Percentiles rank a stretch among this genome's conserved stretches.
Evolutionary conservation across 2,113 vertebrate genomes (phyloP).

Genomic region (Callocephalon fimbriatum): DNA sequence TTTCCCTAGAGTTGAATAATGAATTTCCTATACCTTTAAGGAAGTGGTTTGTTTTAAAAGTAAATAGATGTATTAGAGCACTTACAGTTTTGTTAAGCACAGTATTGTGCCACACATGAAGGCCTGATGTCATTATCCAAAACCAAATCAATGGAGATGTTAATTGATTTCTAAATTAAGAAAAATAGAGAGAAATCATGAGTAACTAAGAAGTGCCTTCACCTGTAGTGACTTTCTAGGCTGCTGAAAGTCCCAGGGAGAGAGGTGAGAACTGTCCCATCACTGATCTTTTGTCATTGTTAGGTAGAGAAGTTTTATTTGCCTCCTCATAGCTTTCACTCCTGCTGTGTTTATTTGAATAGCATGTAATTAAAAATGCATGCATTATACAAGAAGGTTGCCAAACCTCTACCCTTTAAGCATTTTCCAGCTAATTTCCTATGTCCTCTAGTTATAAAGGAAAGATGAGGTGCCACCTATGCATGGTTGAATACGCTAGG

Average conservation of each 20-base stretch:
- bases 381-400: neutral
- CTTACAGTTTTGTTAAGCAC: neutral
- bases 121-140: neutral
- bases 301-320: neutral
- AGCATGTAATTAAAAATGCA: neutral
- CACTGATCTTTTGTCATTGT: neutral
- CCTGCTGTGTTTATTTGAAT: neutral
- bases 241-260: neutral
- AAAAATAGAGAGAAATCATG: neutral
- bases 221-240: neutral
- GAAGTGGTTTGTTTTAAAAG: neutral
- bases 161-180: neutral
- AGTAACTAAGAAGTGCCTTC: neutral
- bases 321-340: neutral
- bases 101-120: neutral
- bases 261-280: neutral
- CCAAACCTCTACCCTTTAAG: neutral
- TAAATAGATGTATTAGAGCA: neutral
- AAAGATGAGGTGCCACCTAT: neutral
- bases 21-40: neutral
- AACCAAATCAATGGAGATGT: neutral
- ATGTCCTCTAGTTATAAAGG: neutral
- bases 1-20: neutral
- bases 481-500: rapidly evolving
- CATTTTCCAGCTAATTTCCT: neutral